Conservation (phyloP, 2,113 vertebrate species). For the Ammodytes dubius region DNA sequence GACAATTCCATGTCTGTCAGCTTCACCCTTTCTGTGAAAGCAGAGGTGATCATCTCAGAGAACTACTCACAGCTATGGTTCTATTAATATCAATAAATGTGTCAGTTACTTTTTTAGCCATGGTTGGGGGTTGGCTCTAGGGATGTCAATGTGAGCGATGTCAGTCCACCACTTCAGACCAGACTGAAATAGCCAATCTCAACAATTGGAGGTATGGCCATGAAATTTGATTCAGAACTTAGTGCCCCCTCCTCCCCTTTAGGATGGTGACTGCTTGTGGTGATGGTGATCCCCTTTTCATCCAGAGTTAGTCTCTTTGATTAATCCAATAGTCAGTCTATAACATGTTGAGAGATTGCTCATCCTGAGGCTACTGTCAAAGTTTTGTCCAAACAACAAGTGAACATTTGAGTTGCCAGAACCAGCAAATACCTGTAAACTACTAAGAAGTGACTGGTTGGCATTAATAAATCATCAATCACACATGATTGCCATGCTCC, state of each 20-base stretch:
- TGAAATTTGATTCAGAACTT: not conserved
- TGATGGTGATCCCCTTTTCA: not conserved
- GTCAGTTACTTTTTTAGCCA: not conserved
- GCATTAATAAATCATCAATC: conserved; percentile 3
- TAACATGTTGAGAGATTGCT: not conserved
- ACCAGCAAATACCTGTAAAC: not conserved
- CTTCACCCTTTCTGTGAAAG: conserved; percentile 3
- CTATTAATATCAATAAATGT: not conserved
- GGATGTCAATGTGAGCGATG: not conserved
- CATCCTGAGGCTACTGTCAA: not conserved
- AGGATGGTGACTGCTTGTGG: not conserved
- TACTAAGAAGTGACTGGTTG: conserved; percentile 13
- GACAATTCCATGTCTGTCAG: conserved; percentile 26
- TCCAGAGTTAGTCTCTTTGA: not conserved
- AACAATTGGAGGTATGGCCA: not conserved
- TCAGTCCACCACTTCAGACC: not conserved
- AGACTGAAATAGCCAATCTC: not conserved
- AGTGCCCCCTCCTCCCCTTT: not conserved
- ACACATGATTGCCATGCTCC: not conserved
- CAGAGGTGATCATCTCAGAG: conserved; percentile 2
- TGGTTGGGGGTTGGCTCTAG: not conserved
- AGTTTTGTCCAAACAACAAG: not conserved
- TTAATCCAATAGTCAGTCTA: not conserved
- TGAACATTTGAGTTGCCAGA: not conserved
- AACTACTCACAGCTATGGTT: conserved; percentile 2